Evolutionary conservation across 2,797 vertebrate species (phyloP).

Genomic region (Cheirogaleus major): DNA sequence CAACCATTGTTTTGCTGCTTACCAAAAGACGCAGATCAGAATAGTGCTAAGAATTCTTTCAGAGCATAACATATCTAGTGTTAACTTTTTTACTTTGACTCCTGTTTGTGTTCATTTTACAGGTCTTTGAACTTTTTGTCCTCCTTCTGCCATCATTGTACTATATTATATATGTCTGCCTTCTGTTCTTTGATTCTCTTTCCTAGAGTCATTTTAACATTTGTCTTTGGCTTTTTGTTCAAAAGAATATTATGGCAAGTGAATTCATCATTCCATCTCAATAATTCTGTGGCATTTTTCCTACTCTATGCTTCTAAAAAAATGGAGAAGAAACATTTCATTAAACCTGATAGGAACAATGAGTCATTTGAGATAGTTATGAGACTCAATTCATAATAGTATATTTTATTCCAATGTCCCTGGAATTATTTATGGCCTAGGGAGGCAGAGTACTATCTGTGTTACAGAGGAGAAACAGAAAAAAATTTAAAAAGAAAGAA

Average conservation of each 20-base stretch:
- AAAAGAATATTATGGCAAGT: slow-evolving; percentile 49
- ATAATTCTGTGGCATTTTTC: slow-evolving; percentile 19
- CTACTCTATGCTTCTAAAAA: slow-evolving; percentile 32
- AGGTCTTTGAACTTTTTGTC: slow-evolving; percentile 14
- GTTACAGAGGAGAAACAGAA: slow-evolving; percentile 32
- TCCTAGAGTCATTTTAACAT: slow-evolving; percentile 29
- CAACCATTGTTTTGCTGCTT: neutral
- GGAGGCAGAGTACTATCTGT: slow-evolving; percentile 18
- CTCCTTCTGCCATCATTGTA: neutral
- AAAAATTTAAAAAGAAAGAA: neutral
- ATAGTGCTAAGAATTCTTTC: neutral
- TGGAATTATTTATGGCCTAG: slow-evolving; percentile 47
- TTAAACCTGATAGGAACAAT: slow-evolving; percentile 62
- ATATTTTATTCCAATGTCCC: slow-evolving; percentile 31
- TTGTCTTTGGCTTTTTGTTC: slow-evolving; percentile 41
- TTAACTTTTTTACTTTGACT: neutral
- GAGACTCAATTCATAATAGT: slow-evolving; percentile 47
- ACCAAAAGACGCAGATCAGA: neutral
- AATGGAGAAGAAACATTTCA: slow-evolving; percentile 26
- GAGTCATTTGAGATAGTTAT: slow-evolving; percentile 58
- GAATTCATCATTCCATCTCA: slow-evolving; percentile 26
- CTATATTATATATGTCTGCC: neutral
- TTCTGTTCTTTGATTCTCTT: slow-evolving; percentile 41
- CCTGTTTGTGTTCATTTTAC: neutral
- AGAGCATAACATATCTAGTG: neutral